phyloP scores from a whole-genome alignment of 2,888 invertebrate species.

The Philereme transversata region DNA sequence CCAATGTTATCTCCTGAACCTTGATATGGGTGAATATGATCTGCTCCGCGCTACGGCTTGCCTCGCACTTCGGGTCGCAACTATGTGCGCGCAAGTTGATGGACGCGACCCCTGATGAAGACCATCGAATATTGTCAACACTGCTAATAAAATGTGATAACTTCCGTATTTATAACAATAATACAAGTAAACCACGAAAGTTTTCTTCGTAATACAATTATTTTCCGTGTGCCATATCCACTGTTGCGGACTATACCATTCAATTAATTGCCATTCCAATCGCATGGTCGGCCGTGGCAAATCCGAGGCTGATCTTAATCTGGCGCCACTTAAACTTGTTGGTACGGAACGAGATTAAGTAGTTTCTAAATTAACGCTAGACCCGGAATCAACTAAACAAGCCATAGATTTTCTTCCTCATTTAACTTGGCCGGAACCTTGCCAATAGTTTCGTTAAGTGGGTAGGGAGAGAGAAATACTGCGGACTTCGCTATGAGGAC shows the following conservation, averaged over 20 bases:
- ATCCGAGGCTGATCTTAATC: slow-evolving; percentile 43
- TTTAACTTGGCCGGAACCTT: slow-evolving; percentile 65
- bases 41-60: too few relatives aligned
- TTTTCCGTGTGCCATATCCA: slow-evolving; percentile 9
- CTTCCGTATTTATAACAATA: too few relatives aligned
- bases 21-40: too few relatives aligned
- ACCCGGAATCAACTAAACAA: slow-evolving; percentile 62
- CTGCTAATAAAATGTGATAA: too few relatives aligned
- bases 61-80: too few relatives aligned
- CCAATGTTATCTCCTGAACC: too few relatives aligned
- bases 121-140: too few relatives aligned
- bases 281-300: slow-evolving; percentile 18
- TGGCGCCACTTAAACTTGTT: slow-evolving; percentile 54
- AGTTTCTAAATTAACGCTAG: slow-evolving; percentile 63
- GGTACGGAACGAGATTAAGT: slow-evolving; percentile 57
- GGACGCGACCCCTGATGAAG: too few relatives aligned
- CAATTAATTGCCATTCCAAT: slow-evolving; percentile 36
- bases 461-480: background rate
- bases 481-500: too few relatives aligned
- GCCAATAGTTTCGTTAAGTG: slow-evolving; percentile 34
- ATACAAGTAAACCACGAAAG: too few relatives aligned
- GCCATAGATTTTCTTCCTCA: slow-evolving; percentile 72
- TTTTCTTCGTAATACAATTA: too few relatives aligned
- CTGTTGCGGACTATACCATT: slow-evolving; percentile 24
- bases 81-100: too few relatives aligned